Evolutionary conservation across 2,888 invertebrate genomes (phyloP).

Genomic region (Merodon equestris): DNA sequence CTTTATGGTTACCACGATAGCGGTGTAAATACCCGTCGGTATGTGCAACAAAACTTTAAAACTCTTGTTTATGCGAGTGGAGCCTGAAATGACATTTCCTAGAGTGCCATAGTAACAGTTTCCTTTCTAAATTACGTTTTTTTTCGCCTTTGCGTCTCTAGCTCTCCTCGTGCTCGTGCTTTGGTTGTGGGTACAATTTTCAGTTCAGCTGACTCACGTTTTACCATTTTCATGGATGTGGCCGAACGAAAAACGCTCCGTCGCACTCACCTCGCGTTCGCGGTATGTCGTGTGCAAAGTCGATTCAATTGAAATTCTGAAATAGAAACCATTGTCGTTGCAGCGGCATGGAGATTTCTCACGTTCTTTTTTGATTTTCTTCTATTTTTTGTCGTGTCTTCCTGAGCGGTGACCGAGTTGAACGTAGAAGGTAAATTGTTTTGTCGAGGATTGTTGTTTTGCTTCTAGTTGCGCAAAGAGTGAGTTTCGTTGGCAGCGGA

Average conservation of each 20-base stretch:
- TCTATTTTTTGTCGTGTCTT: slow-evolving; percentile 34
- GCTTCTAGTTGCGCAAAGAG: background rate
- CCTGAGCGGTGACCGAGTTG: slow-evolving; percentile 34
- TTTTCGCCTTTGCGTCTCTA: slow-evolving; percentile 2
- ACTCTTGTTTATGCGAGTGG: slow-evolving; percentile 14
- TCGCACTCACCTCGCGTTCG: slow-evolving; percentile 1
- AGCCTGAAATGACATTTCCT: slow-evolving; percentile 53
- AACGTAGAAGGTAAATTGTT: slow-evolving; percentile 25
- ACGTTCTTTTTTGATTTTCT: slow-evolving; percentile 35
- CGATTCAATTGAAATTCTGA: slow-evolving; percentile 53
- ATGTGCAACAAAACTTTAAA: background rate
- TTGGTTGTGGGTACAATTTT: slow-evolving; percentile 49
- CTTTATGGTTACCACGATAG: slow-evolving; percentile 21
- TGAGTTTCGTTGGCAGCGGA: slow-evolving; percentile 43
- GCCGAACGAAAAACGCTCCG: slow-evolving; percentile 26
- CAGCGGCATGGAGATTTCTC: slow-evolving; percentile 57
- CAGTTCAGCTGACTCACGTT: slow-evolving; percentile 66
- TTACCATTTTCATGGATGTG: slow-evolving; percentile 44
- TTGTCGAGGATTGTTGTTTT: slow-evolving; percentile 5
- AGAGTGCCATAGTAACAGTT: slow-evolving; percentile 43
- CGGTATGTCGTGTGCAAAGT: slow-evolving; percentile 34
- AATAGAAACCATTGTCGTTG: slow-evolving; percentile 34
- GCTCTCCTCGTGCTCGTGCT: slow-evolving; percentile 7
- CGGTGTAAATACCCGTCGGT: background rate
- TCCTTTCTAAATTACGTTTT: slow-evolving; percentile 55